These are phyloP conservation scores for Parazoanthus atlanticus DNA, from an alignment of 92 coral and sea anemone genomes.

Conservation along the genomic window DNA sequence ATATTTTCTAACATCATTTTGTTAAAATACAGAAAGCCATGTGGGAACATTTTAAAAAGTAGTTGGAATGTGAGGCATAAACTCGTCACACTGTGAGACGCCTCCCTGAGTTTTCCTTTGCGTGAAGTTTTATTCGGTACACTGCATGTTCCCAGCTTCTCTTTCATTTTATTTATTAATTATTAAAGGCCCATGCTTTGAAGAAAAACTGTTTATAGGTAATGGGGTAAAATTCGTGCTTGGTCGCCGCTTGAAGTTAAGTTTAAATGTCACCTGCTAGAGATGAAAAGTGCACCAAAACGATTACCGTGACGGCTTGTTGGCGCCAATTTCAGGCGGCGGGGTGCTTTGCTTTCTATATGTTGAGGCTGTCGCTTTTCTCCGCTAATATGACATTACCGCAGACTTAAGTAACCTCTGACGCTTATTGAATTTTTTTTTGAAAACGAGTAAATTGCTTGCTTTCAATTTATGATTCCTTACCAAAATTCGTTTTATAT, in stretches of 20 bases:
- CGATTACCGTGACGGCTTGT: constrained; percentile 1
- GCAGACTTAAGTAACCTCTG: background rate
- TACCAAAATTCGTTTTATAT: background rate
- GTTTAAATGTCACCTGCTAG: constrained; percentile 24
- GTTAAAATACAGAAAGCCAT: background rate
- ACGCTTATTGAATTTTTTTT: background rate
- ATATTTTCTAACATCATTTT: background rate
- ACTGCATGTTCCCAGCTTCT: background rate
- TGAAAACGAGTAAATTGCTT: background rate
- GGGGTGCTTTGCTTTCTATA: background rate
- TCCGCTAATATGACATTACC: background rate
- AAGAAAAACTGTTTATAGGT: constrained; percentile 29
- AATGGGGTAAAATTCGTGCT: constrained; percentile 6
- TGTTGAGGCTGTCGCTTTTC: background rate
- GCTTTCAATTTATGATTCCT: background rate
- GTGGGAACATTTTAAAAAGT: background rate
- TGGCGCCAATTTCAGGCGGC: constrained; percentile 34
- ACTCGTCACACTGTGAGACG: background rate
- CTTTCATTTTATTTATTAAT: constrained; percentile 10
- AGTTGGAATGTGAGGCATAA: background rate
- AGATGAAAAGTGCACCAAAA: constrained; percentile 22
- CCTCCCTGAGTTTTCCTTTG: background rate
- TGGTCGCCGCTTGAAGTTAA: constrained; percentile 2
- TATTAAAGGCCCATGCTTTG: constrained; percentile 20
- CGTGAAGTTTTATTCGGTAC: background rate